Base-by-base conservation (phyloP, 2,113 vertebrate species). In the Clinocottus analis region DNA sequence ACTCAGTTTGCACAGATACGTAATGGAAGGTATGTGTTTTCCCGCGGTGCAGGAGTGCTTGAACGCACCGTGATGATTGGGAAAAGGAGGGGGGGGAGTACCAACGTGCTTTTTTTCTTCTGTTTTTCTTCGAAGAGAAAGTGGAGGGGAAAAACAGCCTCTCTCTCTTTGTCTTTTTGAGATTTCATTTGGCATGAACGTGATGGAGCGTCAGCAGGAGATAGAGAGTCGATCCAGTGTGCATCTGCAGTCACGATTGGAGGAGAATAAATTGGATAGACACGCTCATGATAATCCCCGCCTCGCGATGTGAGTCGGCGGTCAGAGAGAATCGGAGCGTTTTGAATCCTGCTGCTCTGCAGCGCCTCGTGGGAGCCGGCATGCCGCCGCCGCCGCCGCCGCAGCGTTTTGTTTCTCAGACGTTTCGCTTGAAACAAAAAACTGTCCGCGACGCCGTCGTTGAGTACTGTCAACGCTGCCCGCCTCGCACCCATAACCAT, bases 401-500 rank as follows among this genome's bases (percentile, higher is more conserved):
- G 3, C 12, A n/a, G 76, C 9, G 27, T 71, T 61, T 71, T n/a
- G n/a, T 53, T 60, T 79, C 41, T 64, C 13, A 65, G 45, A 45
- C 25, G 37, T 13, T 53, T 62, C n/a, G 16, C 16, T 69, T 45
- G 21, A 58, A 72, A n/a, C n/a, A n/a, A n/a, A n/a, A n/a, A n/a
- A 65, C 53, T 0, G 56, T 3, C 13, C 33, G 53, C 33, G 53
- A 25, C 13, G 45, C 51, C 51, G 51, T 1, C 19, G n/a, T 21
- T 1, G 64, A 9, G 47, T 9, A n/a, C 8, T 21, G 60, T 72
- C 64, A 83, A 49, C 53, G 27, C 27, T n/a, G n/a, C 31, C 13
- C 2, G 71, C 69, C 43, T 12, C 43, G 10, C 37, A 11, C 43
- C 53, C n/a, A 70, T 80, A 75, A 47, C 76, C 75, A 86, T 80